Conservation (phyloP, 2,113 vertebrate species). For the Corydoras sp. region DNA sequence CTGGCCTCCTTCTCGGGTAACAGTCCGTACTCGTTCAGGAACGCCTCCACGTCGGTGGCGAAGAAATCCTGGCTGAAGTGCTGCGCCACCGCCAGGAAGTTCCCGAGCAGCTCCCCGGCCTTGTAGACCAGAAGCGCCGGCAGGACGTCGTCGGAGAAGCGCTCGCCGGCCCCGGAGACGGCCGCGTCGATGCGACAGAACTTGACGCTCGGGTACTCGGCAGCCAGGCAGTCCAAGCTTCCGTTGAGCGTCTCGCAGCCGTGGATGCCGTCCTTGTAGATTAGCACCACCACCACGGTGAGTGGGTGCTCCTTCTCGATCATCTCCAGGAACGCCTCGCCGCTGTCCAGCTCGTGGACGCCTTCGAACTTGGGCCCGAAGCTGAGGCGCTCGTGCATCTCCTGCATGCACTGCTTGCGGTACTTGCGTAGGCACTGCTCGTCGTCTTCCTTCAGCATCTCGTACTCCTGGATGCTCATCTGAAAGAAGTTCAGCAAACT, state of each 20-base stretch:
- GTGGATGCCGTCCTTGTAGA: conserved; percentile 79
- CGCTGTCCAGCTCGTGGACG: conserved; percentile 79
- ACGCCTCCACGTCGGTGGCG: conserved; percentile 85
- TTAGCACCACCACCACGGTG: conserved; percentile 85
- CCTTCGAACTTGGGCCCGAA: conserved; percentile 85
- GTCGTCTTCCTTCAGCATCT: conserved; percentile 84
- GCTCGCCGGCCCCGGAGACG: conserved; percentile 78
- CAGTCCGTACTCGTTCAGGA: conserved; percentile 91
- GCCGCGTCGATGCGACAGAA: conserved; percentile 92
- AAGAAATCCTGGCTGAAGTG: conserved; percentile 87
- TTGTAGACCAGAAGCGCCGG: conserved; percentile 90
- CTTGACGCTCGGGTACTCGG: conserved; percentile 80
- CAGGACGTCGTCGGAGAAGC: conserved; percentile 82
- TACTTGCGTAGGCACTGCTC: conserved; percentile 86
- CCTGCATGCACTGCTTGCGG: conserved; percentile 88
- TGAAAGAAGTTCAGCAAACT: conserved; percentile 47
- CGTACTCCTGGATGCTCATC: conserved; percentile 95
- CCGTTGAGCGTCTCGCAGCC: conserved; percentile 83
- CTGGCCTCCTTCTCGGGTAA: conserved; percentile 80
- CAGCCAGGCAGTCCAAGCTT: conserved; percentile 79
- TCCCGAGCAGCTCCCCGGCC: conserved; percentile 89
- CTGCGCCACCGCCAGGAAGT: conserved; percentile 83
- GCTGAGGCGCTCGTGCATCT: conserved; percentile 91
- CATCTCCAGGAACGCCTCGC: conserved; percentile 87
- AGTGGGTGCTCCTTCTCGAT: conserved; percentile 86